Evolutionary conservation across 2,797 vertebrate genomes (phyloP).

Genomic region (Benthosema pterotum): DNA sequence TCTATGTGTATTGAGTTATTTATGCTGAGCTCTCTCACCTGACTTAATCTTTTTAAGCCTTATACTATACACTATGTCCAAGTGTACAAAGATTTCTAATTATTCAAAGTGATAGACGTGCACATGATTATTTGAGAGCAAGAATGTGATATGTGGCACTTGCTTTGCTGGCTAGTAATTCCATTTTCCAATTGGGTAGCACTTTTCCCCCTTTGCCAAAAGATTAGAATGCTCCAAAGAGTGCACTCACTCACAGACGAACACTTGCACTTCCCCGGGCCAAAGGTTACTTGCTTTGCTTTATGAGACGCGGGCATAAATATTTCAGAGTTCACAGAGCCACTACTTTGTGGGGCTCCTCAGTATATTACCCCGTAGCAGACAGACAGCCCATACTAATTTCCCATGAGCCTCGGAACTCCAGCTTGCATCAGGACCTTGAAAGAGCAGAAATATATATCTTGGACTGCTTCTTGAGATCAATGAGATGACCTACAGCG

Average conservation of each 20-base stretch:
- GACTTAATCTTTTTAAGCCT: no score
- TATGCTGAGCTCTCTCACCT: no score
- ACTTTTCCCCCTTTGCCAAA: no score
- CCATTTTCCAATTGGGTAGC: no score
- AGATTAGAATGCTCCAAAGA: no score
- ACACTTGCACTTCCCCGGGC: neutral
- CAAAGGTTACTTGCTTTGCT: slow-evolving; percentile 1
- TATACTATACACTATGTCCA: no score
- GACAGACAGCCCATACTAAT: slow-evolving; percentile 17
- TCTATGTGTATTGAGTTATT: neutral
- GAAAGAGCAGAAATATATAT: slow-evolving; percentile 16
- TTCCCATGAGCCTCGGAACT: slow-evolving; percentile 23
- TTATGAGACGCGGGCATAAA: slow-evolving; percentile 12
- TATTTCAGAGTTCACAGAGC: slow-evolving; percentile 17
- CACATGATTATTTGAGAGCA: no score
- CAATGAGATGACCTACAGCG: slow-evolving; percentile 19
- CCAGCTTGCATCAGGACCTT: slow-evolving; percentile 6
- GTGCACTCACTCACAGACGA: neutral
- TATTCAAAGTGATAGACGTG: no score
- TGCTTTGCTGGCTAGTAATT: no score
- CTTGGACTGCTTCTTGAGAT: slow-evolving; percentile 17
- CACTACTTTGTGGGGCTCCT: slow-evolving; percentile 4
- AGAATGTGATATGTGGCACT: no score
- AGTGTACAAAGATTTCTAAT: no score
- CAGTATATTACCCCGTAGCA: slow-evolving; percentile 12